These are phyloP conservation scores for Ostrea denselamellosa DNA, from an alignment of 1,140 invertebrate species.

Conservation along the genomic window DNA sequence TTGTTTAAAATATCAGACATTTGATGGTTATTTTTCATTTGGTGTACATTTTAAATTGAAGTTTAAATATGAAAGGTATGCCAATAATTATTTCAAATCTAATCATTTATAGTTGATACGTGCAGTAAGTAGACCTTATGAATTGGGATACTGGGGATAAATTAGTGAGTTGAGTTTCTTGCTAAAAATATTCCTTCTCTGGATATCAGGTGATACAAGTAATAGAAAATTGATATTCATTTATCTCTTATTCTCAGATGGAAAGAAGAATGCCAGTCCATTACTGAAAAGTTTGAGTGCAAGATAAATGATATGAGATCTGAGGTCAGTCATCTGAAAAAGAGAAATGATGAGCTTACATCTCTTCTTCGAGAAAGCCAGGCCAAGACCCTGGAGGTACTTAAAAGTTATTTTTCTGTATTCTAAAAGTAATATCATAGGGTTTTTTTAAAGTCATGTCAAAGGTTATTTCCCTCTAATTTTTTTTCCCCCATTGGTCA, in stretches of 20 bases:
- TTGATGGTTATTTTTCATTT: too few relatives aligned
- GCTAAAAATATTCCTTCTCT: too few relatives aligned
- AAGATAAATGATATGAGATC: constrained; percentile 69
- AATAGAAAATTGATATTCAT: too few relatives aligned
- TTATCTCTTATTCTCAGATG: constrained; percentile 65
- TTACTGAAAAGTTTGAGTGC: constrained; percentile 74
- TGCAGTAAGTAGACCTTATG: too few relatives aligned
- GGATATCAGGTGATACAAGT: too few relatives aligned
- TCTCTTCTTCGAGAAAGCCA: constrained; percentile 74
- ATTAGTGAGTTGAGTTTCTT: too few relatives aligned
- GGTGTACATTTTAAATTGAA: too few relatives aligned
- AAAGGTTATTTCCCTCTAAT: neutral
- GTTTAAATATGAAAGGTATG: constrained; percentile 68
- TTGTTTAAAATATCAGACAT: too few relatives aligned
- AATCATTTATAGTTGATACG: too few relatives aligned
- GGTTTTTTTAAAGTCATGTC: neutral
- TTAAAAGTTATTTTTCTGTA: neutral
- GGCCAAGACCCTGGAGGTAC: constrained; percentile 73
- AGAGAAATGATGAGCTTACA: constrained; percentile 72
- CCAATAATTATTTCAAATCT: constrained; percentile 73
- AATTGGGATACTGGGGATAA: too few relatives aligned
- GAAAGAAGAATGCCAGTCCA: constrained; percentile 77
- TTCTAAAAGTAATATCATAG: neutral
- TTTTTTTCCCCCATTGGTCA: too few relatives aligned
- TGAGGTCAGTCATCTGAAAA: constrained; percentile 69